A percentile compares a stretch with the other conserved stretches of the same genome.
phyloP scores from a whole-genome alignment of 2,113 vertebrate species.

The Macquaria australasica region DNA sequence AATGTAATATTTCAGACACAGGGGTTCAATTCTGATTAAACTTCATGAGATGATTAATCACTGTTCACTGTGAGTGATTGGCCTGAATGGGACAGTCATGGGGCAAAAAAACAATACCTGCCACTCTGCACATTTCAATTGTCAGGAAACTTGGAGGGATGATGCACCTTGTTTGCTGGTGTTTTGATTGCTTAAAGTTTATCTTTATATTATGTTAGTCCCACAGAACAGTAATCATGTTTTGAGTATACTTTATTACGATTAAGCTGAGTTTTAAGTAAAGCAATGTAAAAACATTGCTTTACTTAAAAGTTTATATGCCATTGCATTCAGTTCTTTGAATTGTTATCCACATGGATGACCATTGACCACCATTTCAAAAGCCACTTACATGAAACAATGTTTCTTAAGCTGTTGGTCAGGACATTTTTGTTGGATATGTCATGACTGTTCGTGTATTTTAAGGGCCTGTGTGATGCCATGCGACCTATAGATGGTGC shows the following conservation, averaged over 20 bases:
- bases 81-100: neutral
- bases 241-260: neutral
- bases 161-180: neutral
- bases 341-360: neutral
- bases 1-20: neutral
- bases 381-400: neutral
- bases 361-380: neutral
- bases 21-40: neutral
- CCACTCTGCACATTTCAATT: neutral
- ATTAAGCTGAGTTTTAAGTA: neutral
- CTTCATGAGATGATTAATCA: neutral
- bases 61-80: no score
- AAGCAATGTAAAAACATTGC: no score
- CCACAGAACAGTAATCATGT: neutral
- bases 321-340: neutral
- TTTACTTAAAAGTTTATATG: conserved; percentile 6
- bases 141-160: neutral
- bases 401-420: neutral
- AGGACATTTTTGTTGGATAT: neutral
- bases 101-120: neutral
- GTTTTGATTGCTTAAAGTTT: neutral
- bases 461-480: conserved; percentile 92
- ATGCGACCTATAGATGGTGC: conserved; percentile 96
- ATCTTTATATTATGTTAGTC: neutral
- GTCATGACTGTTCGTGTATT: conserved; percentile 29